Conservation (phyloP, 2,888 invertebrate species). For the Machimus atricapillus region DNA sequence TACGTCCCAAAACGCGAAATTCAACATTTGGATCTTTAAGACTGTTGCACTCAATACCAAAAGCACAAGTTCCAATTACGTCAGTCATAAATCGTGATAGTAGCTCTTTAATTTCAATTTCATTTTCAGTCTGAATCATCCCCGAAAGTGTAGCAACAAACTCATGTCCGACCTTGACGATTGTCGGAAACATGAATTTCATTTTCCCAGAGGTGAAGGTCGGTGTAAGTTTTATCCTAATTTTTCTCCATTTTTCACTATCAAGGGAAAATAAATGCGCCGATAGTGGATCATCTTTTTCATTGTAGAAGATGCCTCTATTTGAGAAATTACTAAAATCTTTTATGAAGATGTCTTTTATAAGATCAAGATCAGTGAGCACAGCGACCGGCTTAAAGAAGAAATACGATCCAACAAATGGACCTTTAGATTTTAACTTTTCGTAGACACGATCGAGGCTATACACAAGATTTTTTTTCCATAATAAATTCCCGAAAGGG, state of each 20-base stretch:
- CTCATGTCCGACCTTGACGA: conserved; percentile 56
- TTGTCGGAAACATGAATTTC: conserved; percentile 62
- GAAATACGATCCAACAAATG: conserved; percentile 55
- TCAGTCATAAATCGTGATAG: conserved; percentile 61
- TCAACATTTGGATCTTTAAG: conserved; percentile 54
- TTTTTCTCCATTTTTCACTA: conserved; percentile 62
- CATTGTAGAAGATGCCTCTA: conserved; percentile 57
- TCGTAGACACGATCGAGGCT: conserved; percentile 52
- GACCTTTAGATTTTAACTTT: conserved; percentile 52
- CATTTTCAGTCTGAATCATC: conserved; percentile 4
- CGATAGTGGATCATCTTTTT: conserved; percentile 58
- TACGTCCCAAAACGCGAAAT: conserved; percentile 50
- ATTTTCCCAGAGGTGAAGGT: conserved; percentile 65
- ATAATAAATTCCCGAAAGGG: conserved; percentile 50
- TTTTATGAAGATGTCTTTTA: conserved; percentile 57
- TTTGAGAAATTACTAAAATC: conserved; percentile 60
- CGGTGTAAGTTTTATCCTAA: conserved; percentile 62
- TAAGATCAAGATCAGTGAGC: conserved; percentile 56
- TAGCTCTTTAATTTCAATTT: conserved; percentile 57
- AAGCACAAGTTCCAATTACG: conserved; percentile 60
- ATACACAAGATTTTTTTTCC: conserved; percentile 47
- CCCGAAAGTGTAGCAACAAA: conserved; percentile 52
- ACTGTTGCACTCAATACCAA: conserved; percentile 59
- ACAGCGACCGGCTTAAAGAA: conserved; percentile 51
- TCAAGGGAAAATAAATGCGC: conserved; percentile 59